Base-by-base conservation (phyloP, 2,113 vertebrate genomes). In the Microcebus murinus region DNA sequence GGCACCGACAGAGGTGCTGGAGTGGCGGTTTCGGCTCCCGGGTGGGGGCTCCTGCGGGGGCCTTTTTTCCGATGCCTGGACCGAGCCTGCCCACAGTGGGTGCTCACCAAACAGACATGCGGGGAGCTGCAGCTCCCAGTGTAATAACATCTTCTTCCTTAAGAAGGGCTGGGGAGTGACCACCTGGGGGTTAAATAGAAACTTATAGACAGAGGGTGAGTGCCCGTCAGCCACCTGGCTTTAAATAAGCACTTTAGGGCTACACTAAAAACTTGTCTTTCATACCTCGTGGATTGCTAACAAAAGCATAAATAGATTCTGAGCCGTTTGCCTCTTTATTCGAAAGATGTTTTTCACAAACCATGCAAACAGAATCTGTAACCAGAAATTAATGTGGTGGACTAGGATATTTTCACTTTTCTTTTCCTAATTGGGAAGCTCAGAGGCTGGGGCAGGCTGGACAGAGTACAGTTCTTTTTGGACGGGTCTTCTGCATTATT, bases 1-100 rank as follows among this genome's bases (percentile, higher is more conserved):
- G 1, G 21, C 48, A 1, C 17, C 3, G 13, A 27, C 0, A 8
- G 52, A 80, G 21, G 34, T 1, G 50, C 6, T 1, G 25, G 6
- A 6, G 34, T 0, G 31, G 13, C 4, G 45, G 25, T 4, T 15
- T 36, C 4, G 29, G 34, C 11, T 79, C 29, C 45, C 20, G 31
- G 39, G 76, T 59, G 25, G 36, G 2, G 1, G 27, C 39, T 29
- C 29, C 23, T 13, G 21, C 36, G 31, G 20, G 21, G 15, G 21
- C 39, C 11, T 8, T 1, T 6, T 3, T 21, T 23, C 77, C 42
- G 65, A 50, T 2, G 68, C 31, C 36, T 45, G 71, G 6, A 31
- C 21, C 6, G 50, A 61, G 25, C 31, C 18, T 23, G 50, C 11
- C 1, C 71, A 45, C 25, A 45, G 71, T 59, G 59, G 59, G 59